A percentile compares a stretch with the other conserved stretches of the same genome.
phyloP scores from a whole-genome alignment of 2,113 vertebrate species.

The Accipiter virgatus region DNA sequence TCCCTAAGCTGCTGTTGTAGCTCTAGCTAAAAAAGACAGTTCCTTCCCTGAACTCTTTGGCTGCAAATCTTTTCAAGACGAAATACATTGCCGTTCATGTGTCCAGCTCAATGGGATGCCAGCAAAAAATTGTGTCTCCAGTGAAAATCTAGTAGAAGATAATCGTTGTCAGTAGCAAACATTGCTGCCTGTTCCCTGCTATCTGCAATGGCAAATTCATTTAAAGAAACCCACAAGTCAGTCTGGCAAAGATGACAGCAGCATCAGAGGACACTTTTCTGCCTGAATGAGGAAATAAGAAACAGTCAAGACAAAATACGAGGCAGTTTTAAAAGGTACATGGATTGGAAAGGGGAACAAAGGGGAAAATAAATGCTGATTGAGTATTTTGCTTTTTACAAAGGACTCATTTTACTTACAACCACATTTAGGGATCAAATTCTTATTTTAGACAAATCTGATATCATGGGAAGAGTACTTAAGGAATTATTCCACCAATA shows the following conservation, averaged over 20 bases:
- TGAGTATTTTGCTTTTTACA: not conserved
- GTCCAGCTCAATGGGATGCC: not conserved
- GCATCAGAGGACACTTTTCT: slow-evolving; percentile 34
- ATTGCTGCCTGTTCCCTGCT: not conserved
- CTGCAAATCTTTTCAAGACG: not conserved
- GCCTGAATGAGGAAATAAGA: not conserved
- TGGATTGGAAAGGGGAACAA: not conserved
- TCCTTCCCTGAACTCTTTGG: not conserved
- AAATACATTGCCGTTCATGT: not conserved
- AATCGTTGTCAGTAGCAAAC: not conserved
- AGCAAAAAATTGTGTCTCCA: not conserved
- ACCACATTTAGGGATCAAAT: not conserved
- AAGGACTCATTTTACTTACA: not conserved
- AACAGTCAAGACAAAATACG: slow-evolving; percentile 4
- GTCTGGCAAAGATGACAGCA: slow-evolving; percentile 26
- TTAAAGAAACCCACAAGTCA: slow-evolving; percentile 23
- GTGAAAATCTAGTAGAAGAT: slow-evolving; percentile 1
- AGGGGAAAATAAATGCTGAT: not conserved
- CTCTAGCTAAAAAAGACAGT: not conserved
- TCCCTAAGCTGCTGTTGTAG: not conserved
- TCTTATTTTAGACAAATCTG: not conserved
- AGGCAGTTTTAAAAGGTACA: not conserved
- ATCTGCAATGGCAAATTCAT: not conserved
- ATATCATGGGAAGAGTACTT: not conserved
- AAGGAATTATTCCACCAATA: not conserved